Evolutionary conservation across 2,113 vertebrate genomes (phyloP).

Genomic region (Brachypteracias leptosomus): DNA sequence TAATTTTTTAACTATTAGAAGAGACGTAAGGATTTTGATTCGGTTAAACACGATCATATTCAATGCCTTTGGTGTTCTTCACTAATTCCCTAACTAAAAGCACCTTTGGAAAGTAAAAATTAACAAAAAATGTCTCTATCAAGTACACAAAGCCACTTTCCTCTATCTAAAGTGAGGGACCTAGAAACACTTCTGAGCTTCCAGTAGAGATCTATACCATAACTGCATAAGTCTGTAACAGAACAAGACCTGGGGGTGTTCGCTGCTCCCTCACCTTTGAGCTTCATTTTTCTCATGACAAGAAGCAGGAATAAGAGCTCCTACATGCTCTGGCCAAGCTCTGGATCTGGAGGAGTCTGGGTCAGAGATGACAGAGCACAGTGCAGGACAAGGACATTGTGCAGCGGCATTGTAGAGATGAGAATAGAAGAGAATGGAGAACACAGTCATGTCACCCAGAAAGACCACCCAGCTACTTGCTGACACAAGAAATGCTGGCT

Average conservation of each 20-base stretch:
- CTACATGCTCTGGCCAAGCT: not conserved
- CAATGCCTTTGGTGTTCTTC: not conserved
- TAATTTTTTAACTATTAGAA: not conserved
- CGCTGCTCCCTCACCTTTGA: not conserved
- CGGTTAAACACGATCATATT: not conserved
- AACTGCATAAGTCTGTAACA: not conserved
- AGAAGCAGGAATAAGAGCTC: not conserved
- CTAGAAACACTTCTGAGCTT: not conserved
- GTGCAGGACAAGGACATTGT: rapidly evolving
- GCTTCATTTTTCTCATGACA: rapidly evolving
- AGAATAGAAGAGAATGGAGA: not conserved
- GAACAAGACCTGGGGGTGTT: rapidly evolving
- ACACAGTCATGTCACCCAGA: rapidly evolving
- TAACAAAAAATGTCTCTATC: not conserved
- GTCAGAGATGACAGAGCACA: not conserved
- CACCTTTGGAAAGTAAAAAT: not conserved
- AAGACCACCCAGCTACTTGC: not conserved
- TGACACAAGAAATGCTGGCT: not conserved
- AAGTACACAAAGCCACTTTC: not conserved
- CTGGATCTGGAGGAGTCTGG: not conserved
- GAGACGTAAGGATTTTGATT: not conserved
- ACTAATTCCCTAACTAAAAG: not conserved
- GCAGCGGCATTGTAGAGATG: not conserved
- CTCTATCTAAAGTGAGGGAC: not conserved
- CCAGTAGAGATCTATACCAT: rapidly evolving